Evolutionary conservation across 2,113 vertebrate species (phyloP).

Genomic region (Dicrurus megarhynchus): DNA sequence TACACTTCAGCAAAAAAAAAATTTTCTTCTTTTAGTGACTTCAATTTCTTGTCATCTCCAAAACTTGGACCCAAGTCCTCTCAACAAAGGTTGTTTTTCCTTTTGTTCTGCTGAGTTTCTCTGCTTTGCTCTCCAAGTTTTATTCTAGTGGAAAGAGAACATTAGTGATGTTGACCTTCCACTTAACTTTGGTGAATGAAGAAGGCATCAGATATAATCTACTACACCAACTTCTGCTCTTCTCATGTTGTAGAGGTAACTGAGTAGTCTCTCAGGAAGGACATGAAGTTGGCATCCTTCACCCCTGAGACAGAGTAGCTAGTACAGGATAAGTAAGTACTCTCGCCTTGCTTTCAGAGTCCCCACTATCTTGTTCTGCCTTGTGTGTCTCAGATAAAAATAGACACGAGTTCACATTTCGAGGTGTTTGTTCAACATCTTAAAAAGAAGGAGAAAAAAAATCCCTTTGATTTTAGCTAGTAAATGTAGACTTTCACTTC

Average conservation of each 20-base stretch:
- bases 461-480: neutral
- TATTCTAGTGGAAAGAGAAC: neutral
- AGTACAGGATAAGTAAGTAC: neutral
- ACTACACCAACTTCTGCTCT: neutral
- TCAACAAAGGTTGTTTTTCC: neutral
- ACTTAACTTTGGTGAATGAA: neutral
- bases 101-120: neutral
- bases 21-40: neutral
- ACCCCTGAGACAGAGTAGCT: neutral
- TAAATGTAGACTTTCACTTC: neutral
- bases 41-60: neutral
- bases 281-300: neutral
- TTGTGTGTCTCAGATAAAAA: neutral
- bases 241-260: neutral
- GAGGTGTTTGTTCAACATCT: neutral
- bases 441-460: neutral
- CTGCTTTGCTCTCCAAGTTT: neutral
- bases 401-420: neutral
- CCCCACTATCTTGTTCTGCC: neutral
- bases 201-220: neutral
- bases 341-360: conserved; percentile 4
- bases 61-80: neutral
- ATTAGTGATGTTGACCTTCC: neutral
- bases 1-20: neutral
- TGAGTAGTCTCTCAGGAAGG: neutral